Conservation (phyloP, 2,113 vertebrate species). For the Shinisaurus crocodilurus region DNA sequence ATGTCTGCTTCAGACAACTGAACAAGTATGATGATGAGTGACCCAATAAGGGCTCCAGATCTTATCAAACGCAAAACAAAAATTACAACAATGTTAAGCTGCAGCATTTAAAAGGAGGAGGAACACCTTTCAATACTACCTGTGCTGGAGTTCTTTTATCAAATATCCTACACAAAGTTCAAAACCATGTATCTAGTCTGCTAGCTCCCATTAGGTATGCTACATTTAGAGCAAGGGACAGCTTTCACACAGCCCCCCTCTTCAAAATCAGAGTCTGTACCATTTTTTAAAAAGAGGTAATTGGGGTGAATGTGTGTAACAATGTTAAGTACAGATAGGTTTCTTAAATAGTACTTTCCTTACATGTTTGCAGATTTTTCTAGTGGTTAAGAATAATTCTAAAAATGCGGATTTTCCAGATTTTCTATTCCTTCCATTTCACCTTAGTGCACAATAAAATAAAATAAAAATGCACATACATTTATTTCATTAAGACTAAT, state of each 20-base stretch:
- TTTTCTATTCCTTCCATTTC: conserved; percentile 29
- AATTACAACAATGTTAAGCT: background rate
- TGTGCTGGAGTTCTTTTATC: background rate
- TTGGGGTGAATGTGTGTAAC: background rate
- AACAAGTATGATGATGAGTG: background rate
- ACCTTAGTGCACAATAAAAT: conserved; percentile 38
- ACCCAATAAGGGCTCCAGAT: background rate
- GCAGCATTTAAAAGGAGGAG: conserved; percentile 21
- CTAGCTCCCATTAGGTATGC: background rate
- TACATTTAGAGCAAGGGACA: background rate
- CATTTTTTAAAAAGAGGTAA: conserved; percentile 1
- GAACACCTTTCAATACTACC: background rate
- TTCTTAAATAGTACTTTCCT: background rate
- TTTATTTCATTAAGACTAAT: conserved; percentile 58
- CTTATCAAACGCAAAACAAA: background rate
- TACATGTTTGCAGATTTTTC: background rate
- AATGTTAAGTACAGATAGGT: background rate
- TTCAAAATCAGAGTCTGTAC: background rate
- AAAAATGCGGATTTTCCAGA: conserved; percentile 54
- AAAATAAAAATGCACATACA: conserved; percentile 49
- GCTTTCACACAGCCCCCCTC: background rate
- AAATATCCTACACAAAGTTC: background rate
- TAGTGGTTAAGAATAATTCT: background rate
- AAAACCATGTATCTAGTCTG: background rate
- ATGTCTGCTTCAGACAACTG: background rate